A percentile compares a stretch with the other conserved stretches of the same genome.
Evolutionary conservation across 2,888 invertebrate genomes (phyloP).

Genomic region (Cantharis rustica): DNA sequence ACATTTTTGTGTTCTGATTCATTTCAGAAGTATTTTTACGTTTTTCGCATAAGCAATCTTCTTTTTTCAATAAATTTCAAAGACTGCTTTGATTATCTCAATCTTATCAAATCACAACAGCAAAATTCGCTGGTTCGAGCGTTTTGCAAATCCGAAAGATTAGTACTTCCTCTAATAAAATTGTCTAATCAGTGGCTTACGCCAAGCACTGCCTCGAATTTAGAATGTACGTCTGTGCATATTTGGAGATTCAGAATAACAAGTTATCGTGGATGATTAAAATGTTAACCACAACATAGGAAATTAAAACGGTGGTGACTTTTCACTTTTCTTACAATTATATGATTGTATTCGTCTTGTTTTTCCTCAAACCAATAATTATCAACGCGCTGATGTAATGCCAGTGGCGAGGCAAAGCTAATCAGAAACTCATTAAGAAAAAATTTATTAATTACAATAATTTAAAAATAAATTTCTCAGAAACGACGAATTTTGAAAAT

Average conservation of each 20-base stretch:
- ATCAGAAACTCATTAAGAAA: not conserved
- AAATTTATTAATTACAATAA: not conserved
- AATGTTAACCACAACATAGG: not conserved
- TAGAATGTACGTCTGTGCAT: too few species aligned
- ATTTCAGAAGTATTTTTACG: not conserved
- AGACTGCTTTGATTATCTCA: not conserved
- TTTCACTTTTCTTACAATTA: not conserved
- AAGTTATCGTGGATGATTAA: not conserved
- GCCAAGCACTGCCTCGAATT: too few species aligned
- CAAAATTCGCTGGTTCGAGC: not conserved
- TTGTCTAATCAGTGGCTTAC: too few species aligned
- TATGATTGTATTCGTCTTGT: not conserved
- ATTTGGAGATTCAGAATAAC: not conserved
- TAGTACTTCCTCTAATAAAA: not conserved
- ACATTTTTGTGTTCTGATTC: not conserved
- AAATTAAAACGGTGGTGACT: not conserved
- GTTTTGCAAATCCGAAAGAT: not conserved
- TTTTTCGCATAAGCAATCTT: not conserved
- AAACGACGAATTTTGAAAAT: not conserved
- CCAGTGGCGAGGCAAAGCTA: not conserved
- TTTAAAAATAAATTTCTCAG: not conserved
- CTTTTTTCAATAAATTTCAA: not conserved
- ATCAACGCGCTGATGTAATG: not conserved
- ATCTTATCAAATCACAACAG: not conserved
- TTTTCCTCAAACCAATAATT: not conserved